Evolutionary conservation across 2,113 vertebrate species (phyloP), one percentile per base, ranked within the genome.

Genomic region (Trochalopteron elliotii): DNA sequence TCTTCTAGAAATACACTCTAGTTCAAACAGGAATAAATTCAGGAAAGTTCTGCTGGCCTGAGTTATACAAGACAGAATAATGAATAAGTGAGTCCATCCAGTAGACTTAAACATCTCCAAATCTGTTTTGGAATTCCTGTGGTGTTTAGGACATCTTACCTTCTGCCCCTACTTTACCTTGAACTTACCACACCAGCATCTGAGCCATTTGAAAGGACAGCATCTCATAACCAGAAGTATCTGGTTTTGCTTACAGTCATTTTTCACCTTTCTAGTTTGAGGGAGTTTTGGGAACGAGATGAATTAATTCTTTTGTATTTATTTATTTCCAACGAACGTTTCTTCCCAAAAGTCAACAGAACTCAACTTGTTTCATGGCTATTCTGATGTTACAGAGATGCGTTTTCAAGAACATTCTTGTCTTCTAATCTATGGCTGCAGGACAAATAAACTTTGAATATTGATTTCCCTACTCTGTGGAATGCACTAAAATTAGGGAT

Each of bases 11-110:
- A 89, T 90, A 94, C 30, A 33, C 76, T 69, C 59, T 88, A 93
- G 89, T 75, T 90, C 79, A 90, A 95, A 94, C 21, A 92, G 52
- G 39, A 94, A 94, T n/a, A 19, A 88, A 90, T 83, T 93, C 90
- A 93, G 95, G 86, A 67, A 96, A 77, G 52, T 93, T 93, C 86
- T 95, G 53, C 65, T 2, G 18, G 44, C 50, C 28, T 37, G 42
- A 70, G 68, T 93, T 92, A 92, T 28, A 74, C 21, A 86, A 83
- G 35, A 81, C 71, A 77, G 69, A 95, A 87, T 56, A 95, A 70
- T 3, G 5, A 84, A 39, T 67, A 57, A 91, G 79, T 27, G 3
- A 75, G 39, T 68, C 24, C 30, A 39, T 83, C 65, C 68, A 63
- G n/a, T 39, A 84, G 55, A 52, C 64, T 76, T 69, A 57, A 85